Conservation (phyloP, 2,113 vertebrate species). For the Campylorhamphus procurvoides region DNA sequence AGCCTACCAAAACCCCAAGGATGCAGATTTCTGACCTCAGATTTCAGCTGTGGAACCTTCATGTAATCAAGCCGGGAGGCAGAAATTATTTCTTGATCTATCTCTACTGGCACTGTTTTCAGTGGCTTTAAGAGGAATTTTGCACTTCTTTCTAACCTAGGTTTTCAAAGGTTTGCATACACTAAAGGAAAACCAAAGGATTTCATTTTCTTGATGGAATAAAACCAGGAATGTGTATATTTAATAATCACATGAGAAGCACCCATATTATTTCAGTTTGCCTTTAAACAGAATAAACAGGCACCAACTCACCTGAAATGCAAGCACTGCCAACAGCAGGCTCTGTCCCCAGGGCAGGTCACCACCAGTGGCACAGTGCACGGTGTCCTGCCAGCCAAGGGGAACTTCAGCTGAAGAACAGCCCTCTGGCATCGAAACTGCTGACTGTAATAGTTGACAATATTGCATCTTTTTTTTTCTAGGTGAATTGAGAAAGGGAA, state of each 20-base stretch:
- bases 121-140: not conserved
- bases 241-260: not conserved
- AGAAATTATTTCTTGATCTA: not conserved
- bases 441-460: not conserved
- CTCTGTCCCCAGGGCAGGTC: not conserved
- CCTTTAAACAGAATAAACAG: not conserved
- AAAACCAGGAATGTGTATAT: accelerated
- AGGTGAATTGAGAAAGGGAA: not conserved
- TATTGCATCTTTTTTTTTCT: not conserved
- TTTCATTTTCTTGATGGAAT: not conserved
- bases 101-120: not conserved
- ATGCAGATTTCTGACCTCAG: not conserved
- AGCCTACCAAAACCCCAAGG: not conserved
- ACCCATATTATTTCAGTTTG: not conserved
- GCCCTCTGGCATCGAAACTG: not conserved
- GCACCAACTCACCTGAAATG: not conserved
- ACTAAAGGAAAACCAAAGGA: not conserved
- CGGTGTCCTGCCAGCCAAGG: not conserved
- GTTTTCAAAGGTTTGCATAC: not conserved
- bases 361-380: accelerated
- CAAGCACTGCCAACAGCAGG: not conserved
- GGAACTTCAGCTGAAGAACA: not conserved
- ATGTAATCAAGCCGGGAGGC: not conserved
- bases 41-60: not conserved
- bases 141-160: not conserved